phyloP scores from a whole-genome alignment of 53 echinoderm and acorn worm genomes.

The Actinopyga echinites region DNA sequence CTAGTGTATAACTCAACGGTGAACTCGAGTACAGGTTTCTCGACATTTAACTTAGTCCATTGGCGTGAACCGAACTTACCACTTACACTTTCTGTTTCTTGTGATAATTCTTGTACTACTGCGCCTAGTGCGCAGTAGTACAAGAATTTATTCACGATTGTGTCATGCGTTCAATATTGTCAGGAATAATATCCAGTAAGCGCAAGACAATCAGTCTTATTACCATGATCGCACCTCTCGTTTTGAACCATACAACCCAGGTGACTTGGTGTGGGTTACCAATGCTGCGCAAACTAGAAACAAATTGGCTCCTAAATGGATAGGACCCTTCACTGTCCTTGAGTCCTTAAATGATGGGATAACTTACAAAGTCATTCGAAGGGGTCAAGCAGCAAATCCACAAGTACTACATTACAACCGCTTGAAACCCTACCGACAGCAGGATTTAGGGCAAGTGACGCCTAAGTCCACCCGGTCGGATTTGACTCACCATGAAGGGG shows the following conservation, averaged over 20 bases:
- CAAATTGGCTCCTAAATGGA: constrained; percentile 51
- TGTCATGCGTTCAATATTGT: constrained; percentile 17
- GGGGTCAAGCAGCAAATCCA: background rate
- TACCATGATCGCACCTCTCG: too few relatives aligned
- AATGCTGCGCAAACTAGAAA: constrained; percentile 9
- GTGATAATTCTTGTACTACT: background rate
- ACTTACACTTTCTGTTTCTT: background rate
- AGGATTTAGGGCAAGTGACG: background rate
- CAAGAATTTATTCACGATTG: background rate
- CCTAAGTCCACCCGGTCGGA: too few relatives aligned
- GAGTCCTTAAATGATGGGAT: constrained; percentile 2
- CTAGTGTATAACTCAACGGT: constrained; percentile 62
- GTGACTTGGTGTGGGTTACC: constrained; percentile 32
- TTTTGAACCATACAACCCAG: constrained; percentile 35
- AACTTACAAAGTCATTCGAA: background rate
- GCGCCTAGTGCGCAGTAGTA: background rate
- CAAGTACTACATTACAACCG: constrained; percentile 55
- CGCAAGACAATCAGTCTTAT: background rate
- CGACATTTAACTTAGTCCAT: constrained; percentile 55
- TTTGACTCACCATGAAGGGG: too few relatives aligned
- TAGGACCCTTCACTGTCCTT: constrained; percentile 38
- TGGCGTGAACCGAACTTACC: constrained; percentile 59
- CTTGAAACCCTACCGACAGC: background rate
- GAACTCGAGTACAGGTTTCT: constrained; percentile 57
- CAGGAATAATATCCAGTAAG: background rate